Conservation (phyloP, 2,888 invertebrate species). For the Megastigmus dorsalis region DNA sequence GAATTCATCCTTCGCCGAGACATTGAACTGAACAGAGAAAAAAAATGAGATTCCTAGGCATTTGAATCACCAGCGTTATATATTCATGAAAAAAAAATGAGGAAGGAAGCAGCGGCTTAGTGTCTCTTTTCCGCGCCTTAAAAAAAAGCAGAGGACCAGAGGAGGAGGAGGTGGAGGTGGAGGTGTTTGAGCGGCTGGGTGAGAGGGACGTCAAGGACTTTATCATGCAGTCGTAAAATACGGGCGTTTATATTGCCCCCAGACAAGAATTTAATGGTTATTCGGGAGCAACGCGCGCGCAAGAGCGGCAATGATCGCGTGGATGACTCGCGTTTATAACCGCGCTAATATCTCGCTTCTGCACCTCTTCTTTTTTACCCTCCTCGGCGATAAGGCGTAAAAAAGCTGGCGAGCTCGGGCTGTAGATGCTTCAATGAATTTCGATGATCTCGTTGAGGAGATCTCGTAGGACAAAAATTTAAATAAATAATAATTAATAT, state of each 20-base stretch:
- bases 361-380: neutral
- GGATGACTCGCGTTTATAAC: conserved; percentile 18
- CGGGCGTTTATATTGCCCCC: conserved; percentile 29
- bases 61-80: conserved; percentile 7
- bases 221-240: conserved; percentile 41
- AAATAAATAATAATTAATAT: no score
- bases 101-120: neutral
- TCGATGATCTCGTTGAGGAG: no score
- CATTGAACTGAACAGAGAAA: neutral
- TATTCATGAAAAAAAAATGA: neutral
- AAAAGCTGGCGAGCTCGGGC: no score
- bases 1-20: no score
- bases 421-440: no score
- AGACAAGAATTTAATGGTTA: conserved; percentile 43
- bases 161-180: neutral
- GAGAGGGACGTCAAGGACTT: conserved; percentile 18
- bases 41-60: neutral
- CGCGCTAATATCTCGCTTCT: conserved; percentile 1
- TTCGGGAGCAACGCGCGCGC: conserved; percentile 28
- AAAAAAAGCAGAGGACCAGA: neutral
- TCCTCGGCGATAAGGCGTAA: no score
- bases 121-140: neutral
- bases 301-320: conserved; percentile 37
- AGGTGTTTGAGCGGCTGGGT: no score
- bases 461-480: no score